Percentiles rank a stretch among this genome's conserved stretches.
phyloP scores from a whole-genome alignment of 2,888 invertebrate genomes.

The Ectobius pallidus region DNA sequence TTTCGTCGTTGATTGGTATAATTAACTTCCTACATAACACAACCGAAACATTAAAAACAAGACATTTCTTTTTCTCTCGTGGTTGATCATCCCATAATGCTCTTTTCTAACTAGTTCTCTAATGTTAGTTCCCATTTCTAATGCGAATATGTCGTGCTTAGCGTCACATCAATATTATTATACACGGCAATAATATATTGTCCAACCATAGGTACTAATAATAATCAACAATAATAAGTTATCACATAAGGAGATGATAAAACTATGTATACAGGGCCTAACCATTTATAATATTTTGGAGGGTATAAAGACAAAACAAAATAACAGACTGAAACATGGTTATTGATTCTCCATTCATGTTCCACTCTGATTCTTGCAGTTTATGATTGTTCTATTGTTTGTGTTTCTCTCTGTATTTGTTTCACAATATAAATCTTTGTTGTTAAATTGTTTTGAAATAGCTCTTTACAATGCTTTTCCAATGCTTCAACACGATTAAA shows the following conservation, averaged over 20 bases:
- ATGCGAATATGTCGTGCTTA: slow-evolving; percentile 18
- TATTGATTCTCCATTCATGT: background rate
- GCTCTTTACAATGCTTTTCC: background rate
- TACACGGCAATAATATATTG: slow-evolving; percentile 20
- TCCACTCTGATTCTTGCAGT: background rate
- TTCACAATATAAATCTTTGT: slow-evolving; percentile 3
- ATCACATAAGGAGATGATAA: slow-evolving; percentile 15
- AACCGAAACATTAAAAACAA: background rate
- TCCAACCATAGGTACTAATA: slow-evolving; percentile 21
- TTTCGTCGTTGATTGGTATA: background rate
- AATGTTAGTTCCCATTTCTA: background rate
- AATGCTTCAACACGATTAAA: slow-evolving; percentile 23
- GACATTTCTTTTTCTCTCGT: background rate
- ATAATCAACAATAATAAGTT: slow-evolving; percentile 23
- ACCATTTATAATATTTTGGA: slow-evolving; percentile 10
- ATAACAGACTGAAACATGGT: slow-evolving; percentile 13
- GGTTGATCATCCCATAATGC: background rate
- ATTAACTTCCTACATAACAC: background rate
- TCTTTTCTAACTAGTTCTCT: background rate
- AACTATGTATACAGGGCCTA: slow-evolving; percentile 16
- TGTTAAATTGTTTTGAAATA: background rate
- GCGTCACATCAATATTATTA: background rate
- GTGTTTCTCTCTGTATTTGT: background rate
- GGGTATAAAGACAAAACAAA: slow-evolving; percentile 16
- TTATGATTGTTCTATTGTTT: background rate